Evolutionary conservation across 2,888 invertebrate species (phyloP).

Genomic region (Acleris holmiana): DNA sequence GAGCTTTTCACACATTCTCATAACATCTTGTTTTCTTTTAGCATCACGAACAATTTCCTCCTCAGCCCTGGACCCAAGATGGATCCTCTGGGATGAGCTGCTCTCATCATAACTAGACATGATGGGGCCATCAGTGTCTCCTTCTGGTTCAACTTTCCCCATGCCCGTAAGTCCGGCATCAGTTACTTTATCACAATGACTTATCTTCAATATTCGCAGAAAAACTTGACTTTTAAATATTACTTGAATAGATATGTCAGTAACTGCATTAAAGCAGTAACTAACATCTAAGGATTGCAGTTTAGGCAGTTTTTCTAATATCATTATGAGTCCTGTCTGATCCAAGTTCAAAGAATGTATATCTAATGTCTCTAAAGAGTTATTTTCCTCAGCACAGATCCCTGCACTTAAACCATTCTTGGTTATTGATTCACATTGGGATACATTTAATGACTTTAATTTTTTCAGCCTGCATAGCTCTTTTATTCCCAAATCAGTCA

Average conservation of each 20-base stretch:
- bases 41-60: conserved; percentile 88
- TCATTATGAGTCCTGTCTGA: conserved; percentile 84
- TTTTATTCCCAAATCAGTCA: conserved; percentile 86
- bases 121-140: conserved; percentile 61
- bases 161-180: conserved; percentile 89
- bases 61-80: conserved; percentile 87
- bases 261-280: conserved; percentile 88
- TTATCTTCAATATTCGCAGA: conserved; percentile 85
- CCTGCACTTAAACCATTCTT: conserved; percentile 86
- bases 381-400: conserved; percentile 79
- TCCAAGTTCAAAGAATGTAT: conserved; percentile 85
- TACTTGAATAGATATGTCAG: conserved; percentile 87
- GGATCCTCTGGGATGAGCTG: conserved; percentile 70
- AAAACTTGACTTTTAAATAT: conserved; percentile 86
- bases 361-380: conserved; percentile 79
- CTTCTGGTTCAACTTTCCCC: conserved; percentile 72
- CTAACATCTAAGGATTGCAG: conserved; percentile 86
- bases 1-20: conserved; percentile 85
- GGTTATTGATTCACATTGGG: conserved; percentile 87
- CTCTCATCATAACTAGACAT: conserved; percentile 62
- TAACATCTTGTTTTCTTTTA: conserved; percentile 85
- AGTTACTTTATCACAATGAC: conserved; percentile 87
- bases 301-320: conserved; percentile 84
- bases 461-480: conserved; percentile 81
- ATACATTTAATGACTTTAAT: conserved; percentile 86